phyloP scores from a whole-genome alignment of 1,140 invertebrate genomes.

The Orchesella cincta region DNA sequence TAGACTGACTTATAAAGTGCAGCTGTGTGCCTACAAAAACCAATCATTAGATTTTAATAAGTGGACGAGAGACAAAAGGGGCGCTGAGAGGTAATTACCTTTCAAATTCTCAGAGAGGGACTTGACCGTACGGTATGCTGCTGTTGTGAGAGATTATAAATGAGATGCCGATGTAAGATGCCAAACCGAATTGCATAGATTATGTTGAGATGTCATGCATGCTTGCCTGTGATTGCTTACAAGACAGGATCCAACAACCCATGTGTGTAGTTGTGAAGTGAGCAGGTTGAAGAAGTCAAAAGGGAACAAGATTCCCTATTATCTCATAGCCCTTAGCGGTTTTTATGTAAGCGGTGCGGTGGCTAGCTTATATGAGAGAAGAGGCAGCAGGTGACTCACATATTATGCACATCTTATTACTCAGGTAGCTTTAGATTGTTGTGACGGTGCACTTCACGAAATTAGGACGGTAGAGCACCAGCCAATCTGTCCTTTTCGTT shows the following conservation, averaged over 20 bases:
- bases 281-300: background rate
- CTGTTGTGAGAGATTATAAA: background rate
- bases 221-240: no score
- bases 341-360: background rate
- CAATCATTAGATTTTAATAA: background rate
- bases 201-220: no score
- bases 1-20: no score
- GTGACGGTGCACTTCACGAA: conserved; percentile 8
- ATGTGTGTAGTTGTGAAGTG: background rate
- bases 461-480: background rate
- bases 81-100: background rate
- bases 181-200: no score
- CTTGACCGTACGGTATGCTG: no score
- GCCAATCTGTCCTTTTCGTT: no score
- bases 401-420: background rate
- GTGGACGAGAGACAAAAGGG: background rate
- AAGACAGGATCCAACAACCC: no score
- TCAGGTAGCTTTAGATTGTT: no score
- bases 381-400: background rate
- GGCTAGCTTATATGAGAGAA: background rate
- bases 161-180: background rate
- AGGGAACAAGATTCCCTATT: conserved; percentile 6
- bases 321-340: conserved; percentile 18
- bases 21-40: no score
- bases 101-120: no score